These are phyloP conservation scores for Eupithecia dodoneata DNA, from an alignment of 2,888 invertebrate genomes.

Conservation along the genomic window DNA sequence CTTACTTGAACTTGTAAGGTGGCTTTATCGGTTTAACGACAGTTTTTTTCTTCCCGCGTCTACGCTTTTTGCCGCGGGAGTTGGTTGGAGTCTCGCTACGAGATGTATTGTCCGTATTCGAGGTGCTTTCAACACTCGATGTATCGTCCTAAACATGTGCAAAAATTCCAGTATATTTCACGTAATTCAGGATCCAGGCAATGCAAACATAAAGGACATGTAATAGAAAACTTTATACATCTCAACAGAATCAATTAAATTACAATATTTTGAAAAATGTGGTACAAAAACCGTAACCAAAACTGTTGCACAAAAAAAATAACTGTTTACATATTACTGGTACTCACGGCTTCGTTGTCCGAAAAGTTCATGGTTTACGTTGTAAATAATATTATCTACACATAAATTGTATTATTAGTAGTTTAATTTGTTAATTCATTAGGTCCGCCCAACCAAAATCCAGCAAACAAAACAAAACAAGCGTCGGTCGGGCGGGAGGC, in stretches of 20 bases:
- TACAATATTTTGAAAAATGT: not conserved
- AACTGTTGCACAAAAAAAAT: not conserved
- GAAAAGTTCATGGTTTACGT: slow-evolving; percentile 71
- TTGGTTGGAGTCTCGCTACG: slow-evolving; percentile 92
- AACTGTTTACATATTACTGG: slow-evolving; percentile 14
- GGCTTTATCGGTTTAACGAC: slow-evolving; percentile 86
- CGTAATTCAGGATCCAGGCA: not conserved
- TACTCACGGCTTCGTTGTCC: slow-evolving; percentile 80
- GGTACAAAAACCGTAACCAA: not conserved
- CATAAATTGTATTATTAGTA: not conserved
- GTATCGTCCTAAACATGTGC: slow-evolving; percentile 85
- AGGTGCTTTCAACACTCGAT: slow-evolving; percentile 91
- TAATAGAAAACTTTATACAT: not conserved
- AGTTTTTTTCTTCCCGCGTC: slow-evolving; percentile 85
- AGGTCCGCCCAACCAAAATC: not conserved
- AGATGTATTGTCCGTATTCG: slow-evolving; percentile 91
- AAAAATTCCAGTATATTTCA: not conserved
- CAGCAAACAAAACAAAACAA: no score
- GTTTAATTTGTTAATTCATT: not conserved
- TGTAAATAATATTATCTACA: not conserved
- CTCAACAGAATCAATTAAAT: not conserved
- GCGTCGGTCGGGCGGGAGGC: no score
- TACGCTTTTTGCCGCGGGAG: slow-evolving; percentile 82
- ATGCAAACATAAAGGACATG: not conserved
- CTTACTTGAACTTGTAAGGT: slow-evolving; percentile 91